Evolutionary conservation across 2,888 invertebrate species (phyloP).

Genomic region (Ctenicera cuprea): DNA sequence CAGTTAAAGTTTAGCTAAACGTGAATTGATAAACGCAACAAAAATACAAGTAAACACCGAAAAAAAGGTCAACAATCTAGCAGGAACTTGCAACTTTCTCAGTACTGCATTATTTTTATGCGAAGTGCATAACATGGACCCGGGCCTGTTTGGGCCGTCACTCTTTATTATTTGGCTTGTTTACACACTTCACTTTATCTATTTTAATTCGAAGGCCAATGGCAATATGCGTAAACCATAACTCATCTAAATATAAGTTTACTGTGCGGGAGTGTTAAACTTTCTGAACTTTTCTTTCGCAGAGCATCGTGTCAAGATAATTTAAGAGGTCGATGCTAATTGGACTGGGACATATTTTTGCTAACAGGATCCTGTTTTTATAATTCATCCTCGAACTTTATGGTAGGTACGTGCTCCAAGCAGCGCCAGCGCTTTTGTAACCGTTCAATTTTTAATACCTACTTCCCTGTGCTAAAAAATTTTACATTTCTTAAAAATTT

Average conservation of each 20-base stretch:
- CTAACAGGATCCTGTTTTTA: conserved; percentile 2
- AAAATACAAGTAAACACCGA: not conserved
- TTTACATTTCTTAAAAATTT: no score
- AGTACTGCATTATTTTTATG: not conserved
- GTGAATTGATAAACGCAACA: not conserved
- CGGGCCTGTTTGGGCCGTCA: conserved; percentile 2
- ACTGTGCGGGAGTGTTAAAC: conserved; percentile 44
- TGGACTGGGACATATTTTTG: not conserved
- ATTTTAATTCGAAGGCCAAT: conserved; percentile 48
- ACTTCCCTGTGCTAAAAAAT: no score
- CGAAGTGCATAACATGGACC: conserved; percentile 3
- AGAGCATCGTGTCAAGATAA: conserved; percentile 6
- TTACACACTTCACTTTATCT: conserved; percentile 41
- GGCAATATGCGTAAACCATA: conserved; percentile 44
- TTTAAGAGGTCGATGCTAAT: conserved; percentile 26
- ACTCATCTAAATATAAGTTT: conserved; percentile 42
- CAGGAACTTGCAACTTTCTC: not conserved
- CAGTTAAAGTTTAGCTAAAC: no score
- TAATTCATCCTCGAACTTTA: no score
- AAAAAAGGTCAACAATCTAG: conserved; percentile 20
- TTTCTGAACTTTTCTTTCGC: conserved; percentile 15
- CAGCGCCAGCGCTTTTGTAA: not conserved
- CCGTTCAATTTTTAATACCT: no score
- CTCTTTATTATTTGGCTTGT: conserved; percentile 37
- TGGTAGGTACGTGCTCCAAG: not conserved